Evolutionary conservation across 1,140 invertebrate genomes (phyloP).

Genomic region (Trichomalopsis sarcophagae): DNA sequence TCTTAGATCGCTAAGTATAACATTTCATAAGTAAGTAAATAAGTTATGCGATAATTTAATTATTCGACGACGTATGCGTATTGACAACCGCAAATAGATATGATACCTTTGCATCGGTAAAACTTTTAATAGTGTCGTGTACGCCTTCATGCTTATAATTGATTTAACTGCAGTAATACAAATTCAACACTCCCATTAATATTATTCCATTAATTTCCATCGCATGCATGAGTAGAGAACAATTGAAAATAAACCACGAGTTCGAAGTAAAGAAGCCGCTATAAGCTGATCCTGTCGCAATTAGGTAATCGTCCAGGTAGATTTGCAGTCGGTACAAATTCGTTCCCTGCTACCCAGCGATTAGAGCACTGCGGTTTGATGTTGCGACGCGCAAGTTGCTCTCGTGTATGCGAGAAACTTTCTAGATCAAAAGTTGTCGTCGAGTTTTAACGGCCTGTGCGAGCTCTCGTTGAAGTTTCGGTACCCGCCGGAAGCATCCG

Average conservation of each 20-base stretch:
- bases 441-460: conserved; percentile 44
- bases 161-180: neutral
- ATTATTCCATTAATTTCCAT: neutral
- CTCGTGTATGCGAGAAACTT: conserved; percentile 29
- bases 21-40: too few species aligned
- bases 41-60: too few species aligned
- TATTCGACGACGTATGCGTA: too few species aligned
- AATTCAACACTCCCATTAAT: neutral
- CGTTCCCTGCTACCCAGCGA: neutral
- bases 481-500: conserved; percentile 31
- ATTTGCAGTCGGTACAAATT: conserved; percentile 7
- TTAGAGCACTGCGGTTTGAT: conserved; percentile 5
- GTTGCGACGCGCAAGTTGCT: conserved; percentile 21
- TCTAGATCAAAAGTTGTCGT: conserved; percentile 43
- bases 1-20: too few species aligned
- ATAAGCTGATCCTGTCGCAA: neutral
- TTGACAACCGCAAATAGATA: too few species aligned
- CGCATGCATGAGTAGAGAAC: neutral
- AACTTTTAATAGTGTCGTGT: too few species aligned
- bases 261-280: neutral
- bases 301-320: neutral
- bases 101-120: too few species aligned
- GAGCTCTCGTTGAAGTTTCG: conserved; percentile 41
- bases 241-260: neutral
- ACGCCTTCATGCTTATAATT: too few species aligned